Evolutionary conservation across 2,113 vertebrate species (phyloP), one percentile per base, ranked within the genome.

Genomic region (Pseudopipra pipra): DNA sequence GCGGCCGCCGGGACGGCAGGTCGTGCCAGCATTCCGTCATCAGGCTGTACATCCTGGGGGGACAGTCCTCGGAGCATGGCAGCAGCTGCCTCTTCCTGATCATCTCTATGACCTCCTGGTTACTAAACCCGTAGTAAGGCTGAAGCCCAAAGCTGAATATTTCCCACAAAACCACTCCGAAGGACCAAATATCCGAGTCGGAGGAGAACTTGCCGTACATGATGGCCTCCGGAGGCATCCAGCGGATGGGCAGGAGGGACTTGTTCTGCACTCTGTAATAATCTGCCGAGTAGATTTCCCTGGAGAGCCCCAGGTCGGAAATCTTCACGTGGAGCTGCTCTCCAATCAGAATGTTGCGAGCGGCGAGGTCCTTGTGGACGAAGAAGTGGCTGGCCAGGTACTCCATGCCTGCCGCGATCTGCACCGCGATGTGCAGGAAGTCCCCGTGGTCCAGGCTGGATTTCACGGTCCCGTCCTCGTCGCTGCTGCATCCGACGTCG

Each of bases 21-120:
- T 99, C 99, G 80, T 99, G 99, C 99, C 99, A 99, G 95, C 99
- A 99, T 96, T 99, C 99, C 0, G 99, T 99, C 99, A 99, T 99
- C 96, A 99, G 97, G 74, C 98, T 97, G 77, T 99, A 99, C 98
- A 99, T 98, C 76, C 99, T 98, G 37, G 99, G 99, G 0, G 99
- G 99, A 93, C 99, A 99, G 97, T 99, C 99, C 96, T 99, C 99
- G 1, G 99, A 99, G 96, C 99, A 99, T 0, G 99, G 99, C 94
- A 99, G 97, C 82, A 99, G 98, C 95, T 99, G 99, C 9, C 99
- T 97, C 95, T 99, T 99, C 18, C 99, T 98, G 95, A 99, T 98
- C 99, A 99, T 99, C 97, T 99, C 99, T 44, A 99, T 99, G 91
- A 99, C 99, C 95, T 99, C 99, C 97, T 99, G 99, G 95, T 99